Evolutionary conservation across 2,113 vertebrate genomes (phyloP).

Genomic region (Phodopus roborovskii): DNA sequence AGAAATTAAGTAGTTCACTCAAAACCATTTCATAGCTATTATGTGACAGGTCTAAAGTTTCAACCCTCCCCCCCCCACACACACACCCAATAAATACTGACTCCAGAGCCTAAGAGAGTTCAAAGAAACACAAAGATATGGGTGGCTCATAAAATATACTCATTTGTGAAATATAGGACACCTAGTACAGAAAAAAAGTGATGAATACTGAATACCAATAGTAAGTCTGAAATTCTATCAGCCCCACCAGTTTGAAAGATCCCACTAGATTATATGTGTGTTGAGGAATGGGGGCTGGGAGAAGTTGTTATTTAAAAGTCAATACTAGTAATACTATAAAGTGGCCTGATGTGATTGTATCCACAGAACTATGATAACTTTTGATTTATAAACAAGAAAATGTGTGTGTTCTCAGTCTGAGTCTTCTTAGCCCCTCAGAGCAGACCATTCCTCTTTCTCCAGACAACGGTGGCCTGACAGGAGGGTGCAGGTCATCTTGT

Average conservation of each 20-base stretch:
- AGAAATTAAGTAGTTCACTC: not conserved
- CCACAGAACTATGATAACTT: not conserved
- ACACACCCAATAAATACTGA: not conserved
- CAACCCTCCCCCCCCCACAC: not conserved
- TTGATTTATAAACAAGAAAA: not conserved
- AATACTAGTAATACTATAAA: not conserved
- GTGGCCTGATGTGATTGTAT: not conserved
- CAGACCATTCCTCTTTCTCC: not conserved
- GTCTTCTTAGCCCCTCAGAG: no score
- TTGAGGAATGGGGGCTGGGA: rapidly evolving
- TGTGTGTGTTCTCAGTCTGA: not conserved
- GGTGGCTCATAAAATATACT: not conserved
- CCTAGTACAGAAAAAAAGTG: not conserved
- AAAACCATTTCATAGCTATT: not conserved
- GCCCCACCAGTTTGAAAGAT: not conserved
- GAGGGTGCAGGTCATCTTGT: not conserved
- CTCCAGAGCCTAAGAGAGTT: not conserved
- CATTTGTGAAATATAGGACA: not conserved
- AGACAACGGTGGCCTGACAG: not conserved
- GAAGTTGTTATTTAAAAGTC: not conserved
- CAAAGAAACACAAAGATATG: not conserved
- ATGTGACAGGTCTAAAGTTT: not conserved
- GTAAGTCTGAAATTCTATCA: not conserved
- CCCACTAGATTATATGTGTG: not conserved
- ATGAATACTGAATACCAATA: not conserved